phyloP scores from a whole-genome alignment of 2,888 invertebrate species.

The Empis livida region DNA sequence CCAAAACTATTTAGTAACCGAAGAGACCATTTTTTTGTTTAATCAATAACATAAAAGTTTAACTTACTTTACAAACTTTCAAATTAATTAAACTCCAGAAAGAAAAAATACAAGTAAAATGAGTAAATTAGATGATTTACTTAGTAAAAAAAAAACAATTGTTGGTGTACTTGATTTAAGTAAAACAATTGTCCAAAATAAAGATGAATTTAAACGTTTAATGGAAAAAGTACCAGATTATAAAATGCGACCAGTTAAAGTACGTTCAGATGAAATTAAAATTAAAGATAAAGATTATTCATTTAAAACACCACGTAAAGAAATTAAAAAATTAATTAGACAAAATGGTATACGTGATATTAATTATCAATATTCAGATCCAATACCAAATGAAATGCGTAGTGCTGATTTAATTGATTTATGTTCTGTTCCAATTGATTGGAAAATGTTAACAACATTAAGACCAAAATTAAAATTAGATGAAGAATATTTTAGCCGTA shows the following conservation, averaged over 20 bases:
- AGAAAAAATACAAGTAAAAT: constrained; percentile 16
- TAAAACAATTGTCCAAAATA: constrained; percentile 58
- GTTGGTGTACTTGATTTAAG: constrained; percentile 75
- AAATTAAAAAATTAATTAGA: constrained; percentile 41
- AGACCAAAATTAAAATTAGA: constrained; percentile 72
- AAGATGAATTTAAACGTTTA: constrained; percentile 70
- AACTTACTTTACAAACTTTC: no score
- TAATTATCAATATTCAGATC: constrained; percentile 47
- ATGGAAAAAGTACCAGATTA: constrained; percentile 82
- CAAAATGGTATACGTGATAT: constrained; percentile 29
- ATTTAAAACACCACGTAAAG: constrained; percentile 61
- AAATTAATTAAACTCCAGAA: no score
- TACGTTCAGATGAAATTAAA: constrained; percentile 62
- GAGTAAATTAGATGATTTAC: constrained; percentile 68
- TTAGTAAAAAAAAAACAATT: constrained; percentile 73
- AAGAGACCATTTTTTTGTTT: no score
- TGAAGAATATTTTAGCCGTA: constrained; percentile 75
- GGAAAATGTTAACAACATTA: constrained; percentile 84
- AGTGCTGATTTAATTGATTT: constrained; percentile 43
- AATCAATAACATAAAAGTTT: no score
- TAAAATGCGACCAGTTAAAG: constrained; percentile 79
- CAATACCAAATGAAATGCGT: constrained; percentile 70
- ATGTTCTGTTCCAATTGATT: constrained; percentile 75
- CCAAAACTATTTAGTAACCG: no score
- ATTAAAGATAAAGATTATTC: constrained; percentile 61